Base-by-base conservation (phyloP, 2,888 invertebrate species). In the Clistopyga incitator region DNA sequence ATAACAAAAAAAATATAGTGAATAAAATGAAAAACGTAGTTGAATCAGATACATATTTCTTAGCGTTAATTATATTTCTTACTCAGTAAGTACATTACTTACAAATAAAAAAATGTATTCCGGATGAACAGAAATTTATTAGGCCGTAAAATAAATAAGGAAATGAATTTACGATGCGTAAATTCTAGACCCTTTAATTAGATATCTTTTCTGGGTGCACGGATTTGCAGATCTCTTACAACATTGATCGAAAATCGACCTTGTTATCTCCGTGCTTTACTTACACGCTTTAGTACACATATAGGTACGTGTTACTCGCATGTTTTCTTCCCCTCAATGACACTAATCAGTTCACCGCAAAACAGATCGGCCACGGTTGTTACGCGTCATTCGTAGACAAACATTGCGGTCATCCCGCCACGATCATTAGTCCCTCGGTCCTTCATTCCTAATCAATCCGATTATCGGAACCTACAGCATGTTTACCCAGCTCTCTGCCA, bases 391-490 rank as follows among this genome's bases (percentile, higher is more conserved):
- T 78, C 59, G 59, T 78, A 3, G 56, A 61, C 72, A 61, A 68
- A 78, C 78, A 68, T 70, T 64, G 82, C 54, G 74, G 68, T 70
- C 47, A 34, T 18, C 71, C 56, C 56, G 23, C 56, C 56, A 20
- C 59, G 77, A 77, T 67, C 38, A 38, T 65, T 74, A 74, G 45
- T 54, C 67, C 25, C 68, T 61, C 25, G 18, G 38, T 77, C 15
- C 74, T 82, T 47, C 68, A 75, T 75, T 74, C 34, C 78, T 74
- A 78, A 82, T 82, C 68, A 75, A 82, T 82, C 74, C 50, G 82
- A 74, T 82, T 75, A 82, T 59, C 68, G 23, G 20, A 38, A 11
- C 20, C 20, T 56, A 29, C 42, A 25, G 65, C 77, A 68, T 70
- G 77, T 70, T 78, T 68, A 68, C 38, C 59, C 29, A 47, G 20